Evolutionary conservation across 2,888 invertebrate species (phyloP).

Genomic region (Aphodius granarius): DNA sequence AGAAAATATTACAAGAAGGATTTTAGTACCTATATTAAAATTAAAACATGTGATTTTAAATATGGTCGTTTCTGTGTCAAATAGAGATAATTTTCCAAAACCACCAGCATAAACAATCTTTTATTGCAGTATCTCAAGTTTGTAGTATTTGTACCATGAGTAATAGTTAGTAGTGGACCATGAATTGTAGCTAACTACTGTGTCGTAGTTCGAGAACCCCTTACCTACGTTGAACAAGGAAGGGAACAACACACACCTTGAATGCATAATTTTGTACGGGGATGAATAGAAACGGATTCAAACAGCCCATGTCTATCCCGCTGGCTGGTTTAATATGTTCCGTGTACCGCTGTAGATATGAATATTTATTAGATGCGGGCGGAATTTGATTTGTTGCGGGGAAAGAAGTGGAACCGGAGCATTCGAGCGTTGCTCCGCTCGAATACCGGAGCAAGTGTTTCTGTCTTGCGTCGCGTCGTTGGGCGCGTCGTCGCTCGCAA

Average conservation of each 20-base stretch:
- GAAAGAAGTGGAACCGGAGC: background rate
- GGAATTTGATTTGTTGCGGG: background rate
- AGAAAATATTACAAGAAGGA: too few species aligned
- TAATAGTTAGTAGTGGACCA: too few species aligned
- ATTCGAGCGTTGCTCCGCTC: background rate
- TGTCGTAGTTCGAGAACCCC: too few species aligned
- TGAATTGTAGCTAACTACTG: too few species aligned
- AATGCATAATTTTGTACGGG: slow-evolving; percentile 6
- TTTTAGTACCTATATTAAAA: too few species aligned
- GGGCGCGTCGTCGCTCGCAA: background rate
- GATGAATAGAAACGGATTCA: background rate
- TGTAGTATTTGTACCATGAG: too few species aligned
- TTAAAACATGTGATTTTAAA: too few species aligned
- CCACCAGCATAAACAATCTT: too few species aligned
- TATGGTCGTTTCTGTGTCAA: too few species aligned
- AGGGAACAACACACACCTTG: slow-evolving; percentile 6
- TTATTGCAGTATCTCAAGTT: too few species aligned
- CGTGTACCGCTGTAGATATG: slow-evolving; percentile 4
- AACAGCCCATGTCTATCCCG: background rate
- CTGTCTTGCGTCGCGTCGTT: background rate
- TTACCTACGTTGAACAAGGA: too few species aligned
- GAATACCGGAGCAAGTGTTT: background rate
- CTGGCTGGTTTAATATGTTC: slow-evolving; percentile 14
- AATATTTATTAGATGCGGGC: slow-evolving; percentile 2
- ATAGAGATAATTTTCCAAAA: too few species aligned